Conservation (phyloP, 1,140 invertebrate genomes). For the Drosophila eugracilis region DNA sequence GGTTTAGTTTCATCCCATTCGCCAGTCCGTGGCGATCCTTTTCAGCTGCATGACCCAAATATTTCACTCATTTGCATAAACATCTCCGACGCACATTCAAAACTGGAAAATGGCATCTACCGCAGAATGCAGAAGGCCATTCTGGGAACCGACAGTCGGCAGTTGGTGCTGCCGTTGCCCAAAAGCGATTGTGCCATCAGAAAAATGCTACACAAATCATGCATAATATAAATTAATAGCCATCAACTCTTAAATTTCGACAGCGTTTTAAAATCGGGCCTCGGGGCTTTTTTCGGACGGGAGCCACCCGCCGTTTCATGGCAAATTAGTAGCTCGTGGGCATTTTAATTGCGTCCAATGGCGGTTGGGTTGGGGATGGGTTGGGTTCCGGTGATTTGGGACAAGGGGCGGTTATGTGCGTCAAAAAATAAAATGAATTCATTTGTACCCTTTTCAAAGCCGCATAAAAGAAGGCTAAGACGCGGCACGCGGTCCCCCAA, state of each 20-base stretch:
- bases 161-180: too few species aligned
- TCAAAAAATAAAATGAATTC: conserved; percentile 82
- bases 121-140: conserved; percentile 27
- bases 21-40: not conserved
- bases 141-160: conserved; percentile 32
- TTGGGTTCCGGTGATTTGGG: not conserved
- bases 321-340: conserved; percentile 82
- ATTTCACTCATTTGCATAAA: conserved; percentile 44
- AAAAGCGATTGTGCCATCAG: conserved; percentile 38
- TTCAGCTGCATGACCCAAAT: conserved; percentile 21
- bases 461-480: conserved; percentile 71
- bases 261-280: conserved; percentile 53
- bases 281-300: not conserved
- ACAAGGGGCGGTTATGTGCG: conserved; percentile 57
- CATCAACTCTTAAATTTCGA: conserved; percentile 69
- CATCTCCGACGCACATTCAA: conserved; percentile 11
- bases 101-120: conserved; percentile 18
- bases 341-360: conserved; percentile 77
- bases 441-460: conserved; percentile 81
- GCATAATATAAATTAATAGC: conserved; percentile 82
- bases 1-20: conserved; percentile 15
- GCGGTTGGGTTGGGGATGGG: not conserved
- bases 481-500: conserved; percentile 56
- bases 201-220: conserved; percentile 67
- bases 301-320: conserved; percentile 64